Evolutionary conservation across 2,797 vertebrate species (phyloP).

Genomic region (Acomys russatus): DNA sequence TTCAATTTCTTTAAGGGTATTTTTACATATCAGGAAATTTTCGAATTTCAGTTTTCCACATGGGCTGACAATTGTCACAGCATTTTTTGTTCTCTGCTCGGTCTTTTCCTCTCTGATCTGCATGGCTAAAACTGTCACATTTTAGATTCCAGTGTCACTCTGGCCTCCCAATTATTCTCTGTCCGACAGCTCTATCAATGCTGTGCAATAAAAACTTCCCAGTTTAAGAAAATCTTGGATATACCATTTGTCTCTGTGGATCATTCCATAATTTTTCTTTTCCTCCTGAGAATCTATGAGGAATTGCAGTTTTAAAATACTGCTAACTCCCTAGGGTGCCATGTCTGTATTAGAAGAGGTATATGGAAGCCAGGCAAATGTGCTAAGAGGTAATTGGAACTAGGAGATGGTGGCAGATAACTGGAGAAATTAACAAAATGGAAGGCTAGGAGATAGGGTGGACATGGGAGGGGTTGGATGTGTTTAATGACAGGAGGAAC

Average conservation of each 20-base stretch:
- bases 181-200: background rate
- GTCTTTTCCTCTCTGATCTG: background rate
- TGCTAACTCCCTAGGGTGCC: background rate
- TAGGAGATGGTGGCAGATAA: rapidly evolving
- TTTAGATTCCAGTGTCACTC: background rate
- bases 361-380: background rate
- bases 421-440: background rate
- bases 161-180: background rate
- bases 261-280: background rate
- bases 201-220: background rate
- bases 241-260: background rate
- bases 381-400: background rate
- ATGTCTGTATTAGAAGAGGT: background rate
- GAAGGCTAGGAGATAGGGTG: background rate
- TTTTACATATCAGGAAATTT: background rate
- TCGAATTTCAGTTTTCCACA: background rate
- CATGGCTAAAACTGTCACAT: background rate
- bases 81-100: no score
- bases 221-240: background rate
- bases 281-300: background rate
- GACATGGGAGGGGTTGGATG: no score
- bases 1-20: background rate
- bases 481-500: background rate
- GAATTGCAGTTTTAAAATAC: background rate
- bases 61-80: background rate